Base-by-base conservation (phyloP, 2,888 invertebrate genomes). In the Coremacera marginata region DNA sequence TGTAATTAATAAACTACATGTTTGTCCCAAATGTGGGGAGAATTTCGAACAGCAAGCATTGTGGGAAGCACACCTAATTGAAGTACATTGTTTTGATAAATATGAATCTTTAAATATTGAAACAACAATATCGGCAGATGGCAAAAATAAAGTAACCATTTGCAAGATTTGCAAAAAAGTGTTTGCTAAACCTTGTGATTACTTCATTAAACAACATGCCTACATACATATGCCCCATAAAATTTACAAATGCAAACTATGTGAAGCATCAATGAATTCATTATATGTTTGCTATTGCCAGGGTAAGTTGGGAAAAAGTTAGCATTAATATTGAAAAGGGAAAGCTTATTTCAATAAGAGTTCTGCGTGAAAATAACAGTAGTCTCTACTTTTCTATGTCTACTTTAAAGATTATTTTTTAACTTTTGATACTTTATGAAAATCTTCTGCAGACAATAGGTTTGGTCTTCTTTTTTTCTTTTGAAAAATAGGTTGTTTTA, bases 221-320 rank as follows among this genome's bases (percentile, higher is more conserved):
- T 70, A 52, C 52, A 70, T 5, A 4, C 70, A 70, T n/a, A 70
- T 70, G 70, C 51, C 68, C 16, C 25, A 51, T 51, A 70, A 51
- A 25, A 25, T 25, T 19, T 52, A 70, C 52, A 70, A 70, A 70
- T 70, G 68, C 14, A 52, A n/a, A 5, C 22, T 16, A 2, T 70
- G 70, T 44, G 1, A 44, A 14, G 44, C 44, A 11, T 11, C 44
- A 44, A 44, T 44, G 44, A 44, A 11, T 44, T 44, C 44, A 11
- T 44, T 44, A 44, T 44, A 11, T 44, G 44, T 44, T 44, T 11
- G 37, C 7, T 8, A 37, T 11, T 44, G 44, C 44, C 1, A 11
- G 44, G 44, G 7, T 2, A 14, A 44, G 44, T 44, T 31, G 31
- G n/a, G 8, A 44, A 44, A 44, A 44, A 7, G 44, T 44, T 11